Evolutionary conservation across 2,888 invertebrate genomes (phyloP).

Genomic region (Thelaira solivaga): DNA sequence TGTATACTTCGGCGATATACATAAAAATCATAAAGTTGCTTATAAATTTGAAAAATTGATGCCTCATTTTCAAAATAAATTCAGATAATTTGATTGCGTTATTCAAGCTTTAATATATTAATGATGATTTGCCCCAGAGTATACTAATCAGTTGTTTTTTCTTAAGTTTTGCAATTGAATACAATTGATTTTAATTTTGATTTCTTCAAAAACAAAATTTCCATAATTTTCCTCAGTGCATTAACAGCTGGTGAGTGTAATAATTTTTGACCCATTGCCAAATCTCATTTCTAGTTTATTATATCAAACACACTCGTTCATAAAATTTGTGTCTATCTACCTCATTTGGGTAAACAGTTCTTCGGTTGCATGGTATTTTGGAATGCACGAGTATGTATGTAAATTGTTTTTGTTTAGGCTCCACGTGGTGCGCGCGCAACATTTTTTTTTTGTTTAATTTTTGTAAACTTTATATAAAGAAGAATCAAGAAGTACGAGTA

Average conservation of each 20-base stretch:
- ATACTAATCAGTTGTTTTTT: too few relatives aligned
- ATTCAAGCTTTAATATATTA: too few relatives aligned
- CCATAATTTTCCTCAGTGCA: constrained; percentile 37
- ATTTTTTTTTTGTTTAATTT: constrained; percentile 44
- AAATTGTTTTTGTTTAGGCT: constrained; percentile 64
- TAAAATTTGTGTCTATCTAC: constrained; percentile 24
- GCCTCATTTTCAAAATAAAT: too few relatives aligned
- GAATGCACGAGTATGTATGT: too few relatives aligned
- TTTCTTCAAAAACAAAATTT: too few relatives aligned
- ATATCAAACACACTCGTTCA: constrained; percentile 22
- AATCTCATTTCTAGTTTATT: constrained; percentile 43
- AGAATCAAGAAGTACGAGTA: neutral
- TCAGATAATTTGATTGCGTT: too few relatives aligned
- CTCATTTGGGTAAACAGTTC: constrained; percentile 52
- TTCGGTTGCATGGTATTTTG: constrained; percentile 26
- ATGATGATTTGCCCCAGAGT: too few relatives aligned
- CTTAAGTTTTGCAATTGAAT: too few relatives aligned
- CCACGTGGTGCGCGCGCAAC: constrained; percentile 77
- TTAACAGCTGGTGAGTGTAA: constrained; percentile 48
- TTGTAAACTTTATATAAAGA: neutral
- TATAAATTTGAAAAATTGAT: too few relatives aligned
- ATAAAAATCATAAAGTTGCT: too few relatives aligned
- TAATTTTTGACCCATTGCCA: constrained; percentile 59
- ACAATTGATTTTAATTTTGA: too few relatives aligned
- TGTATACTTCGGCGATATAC: too few relatives aligned